A percentile compares a stretch with the other conserved stretches of the same genome.
These are phyloP conservation scores for Amphibalanus amphitrite DNA, from an alignment of 1,140 invertebrate genomes.

Conservation along the genomic window DNA sequence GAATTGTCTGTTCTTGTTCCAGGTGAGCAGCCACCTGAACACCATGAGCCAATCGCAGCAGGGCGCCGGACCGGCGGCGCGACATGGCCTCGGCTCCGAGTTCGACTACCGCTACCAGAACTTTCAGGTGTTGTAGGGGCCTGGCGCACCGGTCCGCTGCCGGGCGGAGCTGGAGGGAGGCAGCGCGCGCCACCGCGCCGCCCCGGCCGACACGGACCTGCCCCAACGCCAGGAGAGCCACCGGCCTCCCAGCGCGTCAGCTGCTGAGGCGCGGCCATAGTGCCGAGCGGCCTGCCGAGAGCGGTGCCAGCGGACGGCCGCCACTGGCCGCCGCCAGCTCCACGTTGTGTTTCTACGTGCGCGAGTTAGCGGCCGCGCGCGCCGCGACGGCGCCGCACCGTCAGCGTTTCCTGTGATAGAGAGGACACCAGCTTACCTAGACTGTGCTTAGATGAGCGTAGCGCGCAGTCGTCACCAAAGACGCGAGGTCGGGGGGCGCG, in stretches of 20 bases:
- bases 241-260: no score
- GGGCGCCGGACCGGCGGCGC: no score
- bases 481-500: background rate
- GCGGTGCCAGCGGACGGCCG: no score
- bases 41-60: background rate
- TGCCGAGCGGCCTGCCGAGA: no score
- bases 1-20: background rate
- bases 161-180: no score
- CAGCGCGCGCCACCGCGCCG: no score
- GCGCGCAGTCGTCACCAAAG: background rate
- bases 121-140: background rate
- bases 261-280: background rate
- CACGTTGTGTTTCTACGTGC: background rate
- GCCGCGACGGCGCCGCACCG: background rate
- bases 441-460: background rate
- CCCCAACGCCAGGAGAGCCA: no score
- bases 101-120: background rate
- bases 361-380: background rate
- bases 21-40: background rate
- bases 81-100: background rate
- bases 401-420: background rate
- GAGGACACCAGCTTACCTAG: background rate
- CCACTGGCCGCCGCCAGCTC: background rate
- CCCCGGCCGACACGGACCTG: no score
- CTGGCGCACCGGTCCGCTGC: background rate